Evolutionary conservation across 2,888 invertebrate genomes (phyloP).

Genomic region (Dorcus parallelipipedus): DNA sequence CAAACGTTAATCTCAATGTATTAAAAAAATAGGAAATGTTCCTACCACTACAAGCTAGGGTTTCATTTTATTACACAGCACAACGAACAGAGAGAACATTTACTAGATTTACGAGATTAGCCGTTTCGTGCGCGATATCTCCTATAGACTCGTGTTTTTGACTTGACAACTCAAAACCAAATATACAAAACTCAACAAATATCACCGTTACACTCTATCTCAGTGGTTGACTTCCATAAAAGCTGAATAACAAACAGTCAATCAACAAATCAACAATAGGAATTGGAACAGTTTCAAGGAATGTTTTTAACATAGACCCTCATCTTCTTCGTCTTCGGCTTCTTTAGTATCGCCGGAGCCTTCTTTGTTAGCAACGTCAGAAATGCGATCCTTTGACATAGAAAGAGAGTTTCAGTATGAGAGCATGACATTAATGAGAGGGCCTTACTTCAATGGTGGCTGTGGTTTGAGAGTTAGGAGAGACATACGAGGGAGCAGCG

Average conservation of each 20-base stretch:
- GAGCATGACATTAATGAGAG: not conserved
- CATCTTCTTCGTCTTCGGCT: slow-evolving; percentile 33
- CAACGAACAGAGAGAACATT: too few species aligned
- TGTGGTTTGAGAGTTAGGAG: slow-evolving; percentile 50
- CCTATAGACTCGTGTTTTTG: too few species aligned
- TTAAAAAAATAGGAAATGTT: not conserved
- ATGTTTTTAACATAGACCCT: slow-evolving; percentile 34
- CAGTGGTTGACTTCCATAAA: too few species aligned
- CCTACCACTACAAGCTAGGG: too few species aligned
- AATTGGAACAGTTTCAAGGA: not conserved
- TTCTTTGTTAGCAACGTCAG: slow-evolving; percentile 9
- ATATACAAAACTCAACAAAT: too few species aligned
- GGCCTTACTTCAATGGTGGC: slow-evolving; percentile 46
- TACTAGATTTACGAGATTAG: too few species aligned
- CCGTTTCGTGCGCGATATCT: too few species aligned
- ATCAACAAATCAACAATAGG: not conserved
- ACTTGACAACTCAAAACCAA: too few species aligned
- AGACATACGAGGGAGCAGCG: slow-evolving; percentile 66
- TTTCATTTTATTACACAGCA: too few species aligned
- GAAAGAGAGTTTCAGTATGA: slow-evolving; percentile 3
- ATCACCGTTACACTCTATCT: too few species aligned
- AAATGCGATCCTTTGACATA: slow-evolving; percentile 12
- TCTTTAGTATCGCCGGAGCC: slow-evolving; percentile 21
- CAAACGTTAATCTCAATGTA: too few species aligned
- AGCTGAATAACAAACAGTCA: not conserved